These are phyloP conservation scores for Eumeta japonica DNA, from an alignment of 1,140 invertebrate genomes.

Conservation along the genomic window DNA sequence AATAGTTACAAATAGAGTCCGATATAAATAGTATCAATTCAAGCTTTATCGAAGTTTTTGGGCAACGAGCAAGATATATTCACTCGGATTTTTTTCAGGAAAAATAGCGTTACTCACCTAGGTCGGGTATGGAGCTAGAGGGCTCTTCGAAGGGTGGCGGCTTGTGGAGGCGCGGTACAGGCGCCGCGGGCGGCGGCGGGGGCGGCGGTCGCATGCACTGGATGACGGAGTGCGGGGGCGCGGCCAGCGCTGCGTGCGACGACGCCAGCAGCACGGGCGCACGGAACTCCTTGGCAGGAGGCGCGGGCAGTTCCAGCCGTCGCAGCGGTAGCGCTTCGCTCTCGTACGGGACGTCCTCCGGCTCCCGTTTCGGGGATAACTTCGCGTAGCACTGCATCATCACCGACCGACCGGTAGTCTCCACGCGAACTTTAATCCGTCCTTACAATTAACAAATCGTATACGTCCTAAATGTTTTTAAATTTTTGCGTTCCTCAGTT, in stretches of 20 bases:
- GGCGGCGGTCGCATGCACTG: constrained; percentile 61
- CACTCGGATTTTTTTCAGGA: no score
- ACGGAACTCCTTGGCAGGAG: constrained; percentile 49
- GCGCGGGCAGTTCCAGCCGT: constrained; percentile 48
- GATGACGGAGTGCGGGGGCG: constrained; percentile 52
- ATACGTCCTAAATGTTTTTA: not conserved
- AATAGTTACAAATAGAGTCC: no score
- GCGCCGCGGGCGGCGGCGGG: constrained; percentile 58
- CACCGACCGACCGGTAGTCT: constrained; percentile 14
- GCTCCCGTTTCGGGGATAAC: constrained; percentile 43
- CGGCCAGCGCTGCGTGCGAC: no score
- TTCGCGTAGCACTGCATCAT: constrained; percentile 50
- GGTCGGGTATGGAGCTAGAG: constrained; percentile 79
- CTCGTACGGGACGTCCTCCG: constrained; percentile 32
- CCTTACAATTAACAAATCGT: not conserved
- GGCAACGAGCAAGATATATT: no score
- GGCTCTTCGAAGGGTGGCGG: constrained; percentile 67
- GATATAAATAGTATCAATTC: no score
- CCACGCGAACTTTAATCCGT: not conserved
- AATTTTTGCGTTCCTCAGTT: not conserved
- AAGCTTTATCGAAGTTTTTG: no score
- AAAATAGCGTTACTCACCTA: no score
- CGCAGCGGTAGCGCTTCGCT: constrained; percentile 39
- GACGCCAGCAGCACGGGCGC: constrained; percentile 37
- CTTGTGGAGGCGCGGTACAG: constrained; percentile 35